Evolutionary conservation across 2,888 invertebrate genomes (phyloP).

Genomic region (Mycalesis mineus): DNA sequence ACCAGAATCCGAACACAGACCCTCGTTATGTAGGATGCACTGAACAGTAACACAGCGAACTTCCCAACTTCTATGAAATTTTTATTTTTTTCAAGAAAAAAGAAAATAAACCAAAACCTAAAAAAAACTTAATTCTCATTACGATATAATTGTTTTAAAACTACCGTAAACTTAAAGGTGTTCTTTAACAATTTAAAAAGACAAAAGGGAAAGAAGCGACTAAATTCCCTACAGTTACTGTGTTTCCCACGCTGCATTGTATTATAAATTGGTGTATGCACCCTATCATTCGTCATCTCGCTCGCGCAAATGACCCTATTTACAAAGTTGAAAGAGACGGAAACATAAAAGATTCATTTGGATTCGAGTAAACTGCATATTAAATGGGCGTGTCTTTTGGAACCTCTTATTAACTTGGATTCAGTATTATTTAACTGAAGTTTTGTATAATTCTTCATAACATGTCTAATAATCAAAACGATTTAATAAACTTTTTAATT

Average conservation of each 20-base stretch:
- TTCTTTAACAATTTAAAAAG: no score
- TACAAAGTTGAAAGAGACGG: slow-evolving; percentile 38
- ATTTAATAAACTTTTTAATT: slow-evolving; percentile 23
- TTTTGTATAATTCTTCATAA: slow-evolving; percentile 46
- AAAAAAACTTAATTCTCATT: no score
- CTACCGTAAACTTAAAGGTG: no score
- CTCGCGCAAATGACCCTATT: slow-evolving; percentile 30
- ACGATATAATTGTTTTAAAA: no score
- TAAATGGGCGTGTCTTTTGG: slow-evolving; percentile 60
- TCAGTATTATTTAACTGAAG: slow-evolving; percentile 59
- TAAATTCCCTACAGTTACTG: background rate
- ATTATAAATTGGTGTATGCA: slow-evolving; percentile 30
- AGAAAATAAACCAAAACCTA: no score
- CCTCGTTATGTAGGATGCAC: no score
- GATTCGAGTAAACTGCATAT: slow-evolving; percentile 54
- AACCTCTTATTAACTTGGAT: slow-evolving; percentile 68
- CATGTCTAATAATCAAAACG: background rate
- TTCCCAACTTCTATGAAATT: no score
- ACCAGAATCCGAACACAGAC: no score
- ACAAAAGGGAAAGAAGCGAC: background rate
- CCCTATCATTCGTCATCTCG: slow-evolving; percentile 37
- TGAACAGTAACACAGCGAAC: no score
- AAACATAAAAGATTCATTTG: slow-evolving; percentile 45
- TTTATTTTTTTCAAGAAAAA: no score
- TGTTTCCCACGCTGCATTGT: slow-evolving; percentile 52